These are phyloP conservation scores for Spodoptera exigua DNA, from an alignment of 2,888 invertebrate species.

Conservation along the genomic window DNA sequence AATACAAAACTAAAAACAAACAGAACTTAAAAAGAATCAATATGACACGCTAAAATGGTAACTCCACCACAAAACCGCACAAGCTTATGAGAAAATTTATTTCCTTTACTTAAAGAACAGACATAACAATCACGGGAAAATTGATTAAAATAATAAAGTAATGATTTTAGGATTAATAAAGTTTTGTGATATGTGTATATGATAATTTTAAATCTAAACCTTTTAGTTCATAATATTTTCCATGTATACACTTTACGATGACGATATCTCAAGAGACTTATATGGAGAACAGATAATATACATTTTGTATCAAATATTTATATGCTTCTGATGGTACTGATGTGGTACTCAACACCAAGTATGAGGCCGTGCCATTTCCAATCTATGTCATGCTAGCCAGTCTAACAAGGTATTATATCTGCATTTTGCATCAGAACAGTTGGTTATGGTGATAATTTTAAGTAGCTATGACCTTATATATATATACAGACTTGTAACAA, in stretches of 20 bases:
- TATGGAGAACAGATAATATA: not conserved
- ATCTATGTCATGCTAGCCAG: constrained; percentile 20
- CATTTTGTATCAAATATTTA: not conserved
- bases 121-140: no score
- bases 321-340: not conserved
- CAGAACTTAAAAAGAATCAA: no score
- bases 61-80: no score
- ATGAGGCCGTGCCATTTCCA: constrained; percentile 7
- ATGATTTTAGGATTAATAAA: no score
- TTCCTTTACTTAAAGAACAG: no score
- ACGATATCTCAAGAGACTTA: not conserved
- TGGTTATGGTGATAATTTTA: constrained; percentile 32
- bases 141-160: no score
- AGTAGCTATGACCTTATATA: constrained; percentile 15
- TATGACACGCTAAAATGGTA: no score
- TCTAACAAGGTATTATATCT: constrained; percentile 24
- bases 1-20: no score
- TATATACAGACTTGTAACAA: not conserved
- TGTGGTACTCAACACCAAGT: not conserved
- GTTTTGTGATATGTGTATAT: no score
- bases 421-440: constrained; percentile 15
- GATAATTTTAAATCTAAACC: no score
- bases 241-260: not conserved
- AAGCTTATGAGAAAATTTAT: no score
- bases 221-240: no score